These are phyloP conservation scores for Eilema caniola DNA, from an alignment of 2,888 invertebrate species.

Conservation along the genomic window DNA sequence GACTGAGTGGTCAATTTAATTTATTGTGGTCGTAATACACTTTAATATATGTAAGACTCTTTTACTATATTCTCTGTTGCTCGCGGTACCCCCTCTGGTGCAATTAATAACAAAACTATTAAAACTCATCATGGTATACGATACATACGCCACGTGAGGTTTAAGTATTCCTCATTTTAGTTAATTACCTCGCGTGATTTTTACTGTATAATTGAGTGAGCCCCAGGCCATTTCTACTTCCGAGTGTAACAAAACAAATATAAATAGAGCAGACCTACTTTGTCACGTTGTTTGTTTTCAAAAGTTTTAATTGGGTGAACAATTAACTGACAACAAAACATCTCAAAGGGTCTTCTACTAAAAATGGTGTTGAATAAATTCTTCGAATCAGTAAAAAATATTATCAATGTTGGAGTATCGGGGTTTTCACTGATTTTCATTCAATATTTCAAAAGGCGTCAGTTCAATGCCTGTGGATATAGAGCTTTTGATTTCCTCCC, in stretches of 20 bases:
- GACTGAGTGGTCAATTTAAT: too few relatives aligned
- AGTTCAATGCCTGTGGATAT: not conserved
- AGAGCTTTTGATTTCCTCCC: too few relatives aligned
- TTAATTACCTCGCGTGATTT: slow-evolving; percentile 7
- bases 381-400: slow-evolving; percentile 38
- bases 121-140: not conserved
- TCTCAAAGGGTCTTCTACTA: slow-evolving; percentile 52
- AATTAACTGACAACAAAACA: slow-evolving; percentile 73
- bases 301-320: slow-evolving; percentile 79
- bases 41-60: too few relatives aligned
- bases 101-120: not conserved
- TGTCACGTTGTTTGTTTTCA: slow-evolving; percentile 61
- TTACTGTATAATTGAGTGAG: slow-evolving; percentile 3
- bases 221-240: not conserved
- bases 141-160: not conserved
- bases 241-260: slow-evolving; percentile 20
- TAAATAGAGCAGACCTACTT: slow-evolving; percentile 45
- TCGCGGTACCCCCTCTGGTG: too few relatives aligned
- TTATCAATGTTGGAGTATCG: slow-evolving; percentile 5
- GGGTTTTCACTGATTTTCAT: not conserved
- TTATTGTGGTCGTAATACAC: too few relatives aligned
- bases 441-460: not conserved
- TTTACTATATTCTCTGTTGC: not conserved
- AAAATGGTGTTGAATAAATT: slow-evolving; percentile 56
- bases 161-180: not conserved